phyloP scores from a whole-genome alignment of 2,797 vertebrate genomes.

The Clarias fuscus region DNA sequence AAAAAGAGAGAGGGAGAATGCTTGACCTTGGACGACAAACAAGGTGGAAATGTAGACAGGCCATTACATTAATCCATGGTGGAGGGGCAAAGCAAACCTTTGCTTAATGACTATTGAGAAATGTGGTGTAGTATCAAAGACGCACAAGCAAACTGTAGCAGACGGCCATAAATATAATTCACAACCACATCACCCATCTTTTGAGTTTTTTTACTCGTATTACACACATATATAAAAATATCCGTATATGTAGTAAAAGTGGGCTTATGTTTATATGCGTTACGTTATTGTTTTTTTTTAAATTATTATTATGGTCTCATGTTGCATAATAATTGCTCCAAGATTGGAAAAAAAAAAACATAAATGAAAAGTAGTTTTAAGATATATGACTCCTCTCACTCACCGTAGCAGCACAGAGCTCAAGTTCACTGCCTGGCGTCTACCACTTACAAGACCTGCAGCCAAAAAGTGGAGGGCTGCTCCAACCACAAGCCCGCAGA shows the following conservation, averaged over 20 bases:
- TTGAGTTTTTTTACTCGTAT: conserved; percentile 14
- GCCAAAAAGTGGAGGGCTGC: conserved; percentile 7
- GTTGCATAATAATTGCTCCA: conserved; percentile 28
- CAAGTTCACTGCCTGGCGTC: conserved; percentile 72
- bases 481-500: conserved; percentile 9
- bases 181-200: conserved; percentile 17
- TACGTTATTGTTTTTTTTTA: not conserved
- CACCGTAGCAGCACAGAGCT: conserved; percentile 48
- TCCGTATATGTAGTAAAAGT: conserved; percentile 5
- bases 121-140: conserved; percentile 36
- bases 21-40: conserved; percentile 81
- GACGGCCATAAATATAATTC: conserved; percentile 19
- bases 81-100: conserved; percentile 46
- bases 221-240: conserved; percentile 24
- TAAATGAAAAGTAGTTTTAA: conserved; percentile 8
- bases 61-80: conserved; percentile 79
- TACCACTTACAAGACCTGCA: conserved; percentile 37
- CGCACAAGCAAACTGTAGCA: conserved; percentile 16
- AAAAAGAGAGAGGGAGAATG: conserved; percentile 76
- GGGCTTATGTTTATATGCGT: conserved; percentile 22
- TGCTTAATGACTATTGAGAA: conserved; percentile 47
- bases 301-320: conserved; percentile 3
- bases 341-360: not conserved
- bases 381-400: conserved; percentile 21
- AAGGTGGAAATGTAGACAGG: conserved; percentile 82